phyloP scores from a whole-genome alignment of 2,888 invertebrate species.

The Laothoe populi region DNA sequence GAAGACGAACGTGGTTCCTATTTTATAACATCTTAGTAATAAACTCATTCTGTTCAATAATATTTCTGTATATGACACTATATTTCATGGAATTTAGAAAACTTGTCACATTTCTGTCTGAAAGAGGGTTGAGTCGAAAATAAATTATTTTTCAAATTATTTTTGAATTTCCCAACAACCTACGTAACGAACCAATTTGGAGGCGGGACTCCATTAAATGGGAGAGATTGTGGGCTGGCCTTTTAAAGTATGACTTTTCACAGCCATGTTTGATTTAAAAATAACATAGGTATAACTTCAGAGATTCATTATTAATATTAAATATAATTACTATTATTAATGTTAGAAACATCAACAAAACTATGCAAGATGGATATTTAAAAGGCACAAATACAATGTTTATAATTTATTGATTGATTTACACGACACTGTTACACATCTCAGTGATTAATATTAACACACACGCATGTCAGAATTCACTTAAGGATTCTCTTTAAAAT shows the following conservation, averaged over 20 bases:
- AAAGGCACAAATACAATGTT: too few species aligned
- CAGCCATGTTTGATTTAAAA: conserved; percentile 2
- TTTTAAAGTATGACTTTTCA: background rate
- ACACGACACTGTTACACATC: too few species aligned
- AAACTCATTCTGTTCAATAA: background rate
- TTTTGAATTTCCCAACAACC: conserved; percentile 19
- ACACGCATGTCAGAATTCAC: too few species aligned
- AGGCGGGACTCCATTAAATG: conserved; percentile 20
- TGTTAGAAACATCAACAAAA: too few species aligned
- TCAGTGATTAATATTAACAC: too few species aligned
- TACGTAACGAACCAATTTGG: conserved; percentile 22
- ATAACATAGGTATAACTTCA: background rate
- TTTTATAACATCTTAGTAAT: too few species aligned
- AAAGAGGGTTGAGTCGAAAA: background rate
- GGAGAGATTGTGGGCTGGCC: conserved; percentile 3
- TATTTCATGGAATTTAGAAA: background rate
- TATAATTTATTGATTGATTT: too few species aligned
- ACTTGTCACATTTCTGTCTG: background rate
- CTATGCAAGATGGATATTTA: too few species aligned
- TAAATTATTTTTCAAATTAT: conserved; percentile 20
- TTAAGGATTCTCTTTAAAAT: too few species aligned
- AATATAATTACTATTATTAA: too few species aligned
- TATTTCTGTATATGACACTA: background rate
- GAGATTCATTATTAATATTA: background rate
- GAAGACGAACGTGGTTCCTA: too few species aligned